Evolutionary conservation across 2,888 invertebrate species (phyloP).

Genomic region (Spisula solida): DNA sequence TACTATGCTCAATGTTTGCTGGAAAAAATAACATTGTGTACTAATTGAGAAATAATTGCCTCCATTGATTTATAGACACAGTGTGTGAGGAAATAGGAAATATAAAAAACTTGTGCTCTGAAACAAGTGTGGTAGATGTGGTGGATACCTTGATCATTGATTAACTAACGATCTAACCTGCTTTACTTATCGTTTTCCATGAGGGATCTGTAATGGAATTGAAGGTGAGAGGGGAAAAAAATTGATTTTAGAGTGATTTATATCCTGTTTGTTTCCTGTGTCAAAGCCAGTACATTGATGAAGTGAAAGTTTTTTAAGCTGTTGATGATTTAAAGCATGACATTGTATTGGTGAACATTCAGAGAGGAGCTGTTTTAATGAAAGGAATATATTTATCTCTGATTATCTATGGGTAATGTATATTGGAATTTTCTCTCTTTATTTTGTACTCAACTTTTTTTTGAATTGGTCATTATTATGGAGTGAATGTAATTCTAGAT

Average conservation of each 20-base stretch:
- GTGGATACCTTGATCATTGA: background rate
- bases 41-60: slow-evolving; percentile 23
- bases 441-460: slow-evolving; percentile 2
- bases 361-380: background rate
- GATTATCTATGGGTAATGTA: slow-evolving; percentile 4
- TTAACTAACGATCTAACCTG: slow-evolving; percentile 23
- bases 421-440: background rate
- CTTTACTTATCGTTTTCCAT: slow-evolving; percentile 4
- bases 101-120: background rate
- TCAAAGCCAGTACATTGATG: background rate
- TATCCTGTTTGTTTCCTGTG: background rate
- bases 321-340: background rate
- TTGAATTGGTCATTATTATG: background rate
- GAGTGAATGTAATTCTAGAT: slow-evolving; percentile 17
- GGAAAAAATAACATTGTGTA: slow-evolving; percentile 19
- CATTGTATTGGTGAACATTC: background rate
- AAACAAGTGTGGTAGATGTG: slow-evolving; percentile 3
- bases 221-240: slow-evolving; percentile 10
- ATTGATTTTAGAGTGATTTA: background rate
- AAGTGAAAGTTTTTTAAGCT: background rate
- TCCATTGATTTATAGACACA: slow-evolving; percentile 11
- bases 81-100: background rate
- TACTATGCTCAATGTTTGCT: background rate
- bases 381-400: slow-evolving; percentile 12
- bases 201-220: background rate